Evolutionary conservation across 2,888 invertebrate species (phyloP).

Genomic region (Lypha dubia): DNA sequence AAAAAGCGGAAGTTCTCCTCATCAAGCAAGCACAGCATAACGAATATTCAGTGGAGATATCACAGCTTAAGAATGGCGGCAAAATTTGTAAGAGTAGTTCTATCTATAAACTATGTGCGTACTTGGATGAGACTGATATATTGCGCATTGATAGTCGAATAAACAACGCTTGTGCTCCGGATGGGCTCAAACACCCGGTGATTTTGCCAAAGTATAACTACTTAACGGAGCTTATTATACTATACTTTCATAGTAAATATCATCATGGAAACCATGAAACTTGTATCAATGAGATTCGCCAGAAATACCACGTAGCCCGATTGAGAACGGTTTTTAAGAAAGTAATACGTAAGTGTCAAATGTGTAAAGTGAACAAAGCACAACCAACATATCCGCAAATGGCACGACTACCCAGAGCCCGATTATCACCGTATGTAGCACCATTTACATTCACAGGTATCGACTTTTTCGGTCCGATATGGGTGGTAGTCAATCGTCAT

Average conservation of each 20-base stretch:
- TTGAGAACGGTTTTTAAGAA: slow-evolving; percentile 56
- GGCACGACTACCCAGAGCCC: too few relatives aligned
- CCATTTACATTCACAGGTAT: too few relatives aligned
- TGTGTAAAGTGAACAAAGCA: slow-evolving; percentile 63
- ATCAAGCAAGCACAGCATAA: slow-evolving; percentile 37
- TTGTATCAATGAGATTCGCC: slow-evolving; percentile 15
- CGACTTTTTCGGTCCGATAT: too few relatives aligned
- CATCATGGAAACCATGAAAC: slow-evolving; percentile 38
- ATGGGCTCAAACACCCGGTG: slow-evolving; percentile 12
- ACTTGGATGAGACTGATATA: slow-evolving; percentile 6
- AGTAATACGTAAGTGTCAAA: slow-evolving; percentile 50
- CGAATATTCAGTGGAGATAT: too few relatives aligned
- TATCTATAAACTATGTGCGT: slow-evolving; percentile 26
- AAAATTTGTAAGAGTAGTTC: slow-evolving; percentile 33
- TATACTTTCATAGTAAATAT: slow-evolving; percentile 22
- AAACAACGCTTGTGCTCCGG: slow-evolving; percentile 5
- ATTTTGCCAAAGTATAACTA: slow-evolving; percentile 41
- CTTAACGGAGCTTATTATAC: slow-evolving; percentile 26
- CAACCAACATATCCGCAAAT: too few relatives aligned
- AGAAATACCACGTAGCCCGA: slow-evolving; percentile 39
- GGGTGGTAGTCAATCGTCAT: too few relatives aligned
- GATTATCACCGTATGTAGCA: too few relatives aligned
- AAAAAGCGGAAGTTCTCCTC: slow-evolving; percentile 1
- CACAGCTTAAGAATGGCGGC: background rate
- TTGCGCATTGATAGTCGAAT: background rate